Evolutionary conservation across 2,888 invertebrate genomes (phyloP), one percentile per base, ranked within the genome.

Genomic region (Spodoptera exigua): DNA sequence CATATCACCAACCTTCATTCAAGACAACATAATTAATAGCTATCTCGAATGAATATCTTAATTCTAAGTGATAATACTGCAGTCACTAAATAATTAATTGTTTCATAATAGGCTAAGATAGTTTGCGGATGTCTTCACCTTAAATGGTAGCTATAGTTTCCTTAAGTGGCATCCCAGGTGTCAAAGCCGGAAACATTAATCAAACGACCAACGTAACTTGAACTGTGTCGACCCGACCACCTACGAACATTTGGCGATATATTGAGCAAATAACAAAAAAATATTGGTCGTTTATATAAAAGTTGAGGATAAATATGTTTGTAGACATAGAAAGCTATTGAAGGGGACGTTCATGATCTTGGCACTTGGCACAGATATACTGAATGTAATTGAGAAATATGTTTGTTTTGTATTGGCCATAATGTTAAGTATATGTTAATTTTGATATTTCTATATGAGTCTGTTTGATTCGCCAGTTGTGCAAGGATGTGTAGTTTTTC

Each of bases 101-200:
- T 69, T 40, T 48, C 41, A 41, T 63, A 51, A 54, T 46, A 16
- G 16, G 17, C 12, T 40, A 18, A 64, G 13, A 54, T 43, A 56
- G 34, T 49, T 27, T 54, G 53, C 65, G 73, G 67, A 72, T 67
- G 74, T 74, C 64, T 52, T 43, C 64, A 37, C 73, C 70, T 65
- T 73, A 63, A 56, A 61, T 61, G 67, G 62, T 58, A 51, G 70
- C 70, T 76, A 82, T 74, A 72, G 73, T 61, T 73, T 70, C 78
- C 76, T 76, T 75, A 76, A 66, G 69, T 43, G 78, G 71, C 64
- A 56, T 57, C 72, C 70, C 79, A 79, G 78, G 81, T 82, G 84
- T 81, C 78, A 66, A 60, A 76, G 74, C 79, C 80, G 82, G 82
- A 83, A 67, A 78, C 81, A 85, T 87, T 82, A 79, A 81, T 87